Conservation (phyloP, 2,797 vertebrate species). For the Neosilurus mollespiculum region DNA sequence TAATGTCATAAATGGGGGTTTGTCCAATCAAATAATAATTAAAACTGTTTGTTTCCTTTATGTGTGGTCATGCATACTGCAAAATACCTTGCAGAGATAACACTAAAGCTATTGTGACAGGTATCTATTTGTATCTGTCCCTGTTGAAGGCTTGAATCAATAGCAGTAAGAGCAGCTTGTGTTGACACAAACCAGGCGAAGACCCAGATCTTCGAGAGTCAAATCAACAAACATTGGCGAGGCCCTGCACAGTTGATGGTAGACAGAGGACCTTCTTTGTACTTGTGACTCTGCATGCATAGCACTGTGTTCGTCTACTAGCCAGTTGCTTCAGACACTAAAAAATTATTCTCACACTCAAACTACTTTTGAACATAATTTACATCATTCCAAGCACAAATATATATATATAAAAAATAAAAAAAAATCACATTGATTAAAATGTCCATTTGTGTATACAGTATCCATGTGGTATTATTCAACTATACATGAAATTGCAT, state of each 20-base stretch:
- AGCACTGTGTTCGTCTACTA: constrained; percentile 6
- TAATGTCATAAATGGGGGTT: background rate
- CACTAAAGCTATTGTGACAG: constrained; percentile 44
- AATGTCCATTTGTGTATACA: background rate
- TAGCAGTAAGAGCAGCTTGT: constrained; percentile 43
- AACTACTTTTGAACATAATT: background rate
- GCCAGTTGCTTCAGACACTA: background rate
- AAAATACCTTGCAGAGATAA: constrained; percentile 26
- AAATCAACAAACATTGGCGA: constrained; percentile 56
- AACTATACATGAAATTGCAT: background rate
- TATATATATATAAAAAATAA: background rate
- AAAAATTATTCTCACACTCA: constrained; percentile 18
- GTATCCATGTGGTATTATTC: background rate
- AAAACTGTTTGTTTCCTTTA: background rate
- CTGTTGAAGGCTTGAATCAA: constrained; percentile 37
- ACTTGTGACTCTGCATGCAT: constrained; percentile 13
- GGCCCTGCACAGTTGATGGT: constrained; percentile 39
- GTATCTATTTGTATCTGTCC: constrained; percentile 51
- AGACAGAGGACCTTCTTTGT: constrained; percentile 33
- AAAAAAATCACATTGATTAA: background rate
- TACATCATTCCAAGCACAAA: background rate
- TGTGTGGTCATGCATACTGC: background rate
- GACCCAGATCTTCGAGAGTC: constrained; percentile 43
- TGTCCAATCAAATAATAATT: background rate
- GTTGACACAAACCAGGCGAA: constrained; percentile 53